Evolutionary conservation across 2,113 vertebrate genomes (phyloP).

Genomic region (Phyllostomus hastatus): DNA sequence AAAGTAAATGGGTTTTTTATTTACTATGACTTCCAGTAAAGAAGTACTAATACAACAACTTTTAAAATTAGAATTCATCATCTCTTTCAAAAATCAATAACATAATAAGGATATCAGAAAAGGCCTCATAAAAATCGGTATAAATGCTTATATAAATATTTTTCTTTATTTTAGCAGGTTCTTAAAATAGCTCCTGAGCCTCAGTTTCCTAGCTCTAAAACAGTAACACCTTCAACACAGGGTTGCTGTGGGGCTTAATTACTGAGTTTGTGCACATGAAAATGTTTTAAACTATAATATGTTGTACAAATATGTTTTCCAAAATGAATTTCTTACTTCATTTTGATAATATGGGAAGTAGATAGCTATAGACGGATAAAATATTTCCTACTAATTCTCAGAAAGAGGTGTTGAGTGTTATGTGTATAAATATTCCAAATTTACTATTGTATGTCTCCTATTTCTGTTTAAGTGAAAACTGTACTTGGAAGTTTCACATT

Average conservation of each 20-base stretch:
- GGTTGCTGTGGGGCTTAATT: neutral
- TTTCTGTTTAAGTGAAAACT: neutral
- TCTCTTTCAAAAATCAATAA: constrained; percentile 49
- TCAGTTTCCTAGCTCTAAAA: neutral
- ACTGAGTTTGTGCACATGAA: neutral
- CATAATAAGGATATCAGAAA: neutral
- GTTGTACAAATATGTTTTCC: neutral
- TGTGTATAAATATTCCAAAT: neutral
- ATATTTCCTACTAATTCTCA: neutral
- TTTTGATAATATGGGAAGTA: neutral
- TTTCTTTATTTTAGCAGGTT: neutral
- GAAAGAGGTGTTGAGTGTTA: neutral
- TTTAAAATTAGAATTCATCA: constrained; percentile 37
- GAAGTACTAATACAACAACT: constrained; percentile 18
- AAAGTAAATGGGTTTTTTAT: neutral
- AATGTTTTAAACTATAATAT: neutral
- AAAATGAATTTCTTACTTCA: neutral
- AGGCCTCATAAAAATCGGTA: constrained; percentile 14
- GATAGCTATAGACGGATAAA: neutral
- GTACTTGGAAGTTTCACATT: neutral
- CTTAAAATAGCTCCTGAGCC: neutral
- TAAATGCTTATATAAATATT: constrained; percentile 19
- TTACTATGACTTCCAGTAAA: neutral
- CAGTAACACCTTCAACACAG: neutral
- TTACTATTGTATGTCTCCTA: neutral